These are phyloP conservation scores for Anguilla marmorata DNA, from an alignment of 2,797 vertebrate genomes.

Conservation along the genomic window DNA sequence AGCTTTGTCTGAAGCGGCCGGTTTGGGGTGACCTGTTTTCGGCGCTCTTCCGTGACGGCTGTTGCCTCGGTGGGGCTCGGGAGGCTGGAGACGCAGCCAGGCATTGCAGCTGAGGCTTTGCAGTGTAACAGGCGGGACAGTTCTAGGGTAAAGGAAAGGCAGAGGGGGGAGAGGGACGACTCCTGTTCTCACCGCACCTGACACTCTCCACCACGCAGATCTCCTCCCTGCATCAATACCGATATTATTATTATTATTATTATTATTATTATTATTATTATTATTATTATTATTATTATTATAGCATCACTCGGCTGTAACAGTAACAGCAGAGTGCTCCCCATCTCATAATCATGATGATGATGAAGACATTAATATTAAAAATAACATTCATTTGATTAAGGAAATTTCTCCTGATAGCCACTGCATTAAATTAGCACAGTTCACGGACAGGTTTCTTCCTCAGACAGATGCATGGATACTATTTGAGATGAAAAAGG, in stretches of 20 bases:
- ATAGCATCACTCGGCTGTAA: too few species aligned
- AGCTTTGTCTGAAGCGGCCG: neutral
- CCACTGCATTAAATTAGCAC: neutral
- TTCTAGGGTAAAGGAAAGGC: neutral
- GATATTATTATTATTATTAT: too few species aligned
- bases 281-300: too few species aligned
- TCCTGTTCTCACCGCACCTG: neutral
- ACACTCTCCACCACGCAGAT: neutral
- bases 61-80: neutral
- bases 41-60: neutral
- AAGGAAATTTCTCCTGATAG: too few species aligned
- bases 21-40: neutral
- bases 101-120: conserved; percentile 19
- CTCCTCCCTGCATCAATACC: too few species aligned
- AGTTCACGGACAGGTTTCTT: neutral
- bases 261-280: too few species aligned
- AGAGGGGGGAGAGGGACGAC: neutral
- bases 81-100: conserved; percentile 19
- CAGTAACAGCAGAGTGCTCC: too few species aligned
- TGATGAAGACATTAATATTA: too few species aligned
- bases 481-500: neutral
- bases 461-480: neutral
- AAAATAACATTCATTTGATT: too few species aligned
- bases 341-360: too few species aligned
- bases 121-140: conserved; percentile 10